These are phyloP conservation scores for Passer domesticus DNA, from an alignment of 2,113 vertebrate genomes.

Conservation along the genomic window DNA sequence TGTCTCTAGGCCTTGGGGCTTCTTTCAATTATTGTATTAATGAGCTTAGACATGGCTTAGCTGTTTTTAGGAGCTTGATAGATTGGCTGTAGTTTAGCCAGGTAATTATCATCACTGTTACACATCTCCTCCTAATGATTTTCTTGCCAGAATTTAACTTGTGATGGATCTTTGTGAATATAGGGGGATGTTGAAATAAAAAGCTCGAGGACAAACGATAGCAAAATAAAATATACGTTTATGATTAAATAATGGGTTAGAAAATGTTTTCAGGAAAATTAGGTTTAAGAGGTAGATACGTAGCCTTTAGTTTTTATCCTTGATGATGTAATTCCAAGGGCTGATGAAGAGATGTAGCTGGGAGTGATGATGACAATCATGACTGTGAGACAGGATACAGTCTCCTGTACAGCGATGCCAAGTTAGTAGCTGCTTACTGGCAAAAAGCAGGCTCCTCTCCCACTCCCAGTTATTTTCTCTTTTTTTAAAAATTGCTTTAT, in stretches of 20 bases:
- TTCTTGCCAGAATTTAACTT: neutral
- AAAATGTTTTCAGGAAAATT: neutral
- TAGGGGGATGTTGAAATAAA: neutral
- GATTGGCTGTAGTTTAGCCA: neutral
- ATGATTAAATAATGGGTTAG: neutral
- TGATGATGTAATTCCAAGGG: neutral
- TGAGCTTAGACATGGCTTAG: neutral
- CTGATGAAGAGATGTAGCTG: neutral
- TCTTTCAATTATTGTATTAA: neutral
- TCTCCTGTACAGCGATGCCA: neutral
- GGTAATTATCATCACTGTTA: neutral
- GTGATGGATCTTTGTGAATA: neutral
- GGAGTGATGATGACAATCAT: neutral
- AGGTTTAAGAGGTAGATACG: neutral
- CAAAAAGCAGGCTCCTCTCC: neutral
- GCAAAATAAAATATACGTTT: neutral
- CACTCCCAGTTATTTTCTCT: neutral
- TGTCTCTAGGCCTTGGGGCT: neutral
- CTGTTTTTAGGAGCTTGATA: neutral
- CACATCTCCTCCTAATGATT: neutral
- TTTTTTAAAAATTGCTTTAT: neutral
- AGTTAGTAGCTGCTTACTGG: neutral
- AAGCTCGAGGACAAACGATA: neutral
- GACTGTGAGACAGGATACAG: neutral
- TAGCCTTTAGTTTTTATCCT: neutral